Evolutionary conservation across 2,113 vertebrate genomes (phyloP), one percentile per base, ranked within the genome.

Genomic region (Pterocles burchelli): DNA sequence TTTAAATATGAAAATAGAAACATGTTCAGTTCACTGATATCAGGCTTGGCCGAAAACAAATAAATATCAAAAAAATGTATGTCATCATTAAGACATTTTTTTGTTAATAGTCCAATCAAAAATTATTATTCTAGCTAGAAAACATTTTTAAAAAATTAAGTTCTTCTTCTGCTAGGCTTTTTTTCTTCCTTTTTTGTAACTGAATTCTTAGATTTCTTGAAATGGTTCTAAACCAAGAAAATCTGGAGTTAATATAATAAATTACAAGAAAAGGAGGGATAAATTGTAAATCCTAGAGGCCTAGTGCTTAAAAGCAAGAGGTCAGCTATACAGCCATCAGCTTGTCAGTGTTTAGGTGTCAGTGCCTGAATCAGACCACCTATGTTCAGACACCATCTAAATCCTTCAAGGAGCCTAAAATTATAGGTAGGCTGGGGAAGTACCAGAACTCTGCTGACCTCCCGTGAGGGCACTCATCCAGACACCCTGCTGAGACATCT

Each of bases 1-100:
- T 84, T 67, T 63, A 74, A 63, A 93, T 84, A 10, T 63, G 36
- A 84, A 91, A 96, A 86, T n/a, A 96, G 71, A 89, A 52, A 22
- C 54, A 68, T 29, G 4, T 38, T 68, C 19, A 45, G 0, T 4
- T 70, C 48, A 75, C 12, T 80, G 46, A 49, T 74, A 85, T 55
- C 71, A 83, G 24, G 5, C 36, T 90, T 91, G 72, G 54, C 74
- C 77, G 46, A 88, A 94, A 63, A 6, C 16, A 80, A 93, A 5
- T 33, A 80, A 80, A 25, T 63, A 61, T 36, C 11, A 57, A 85
- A 93, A 84, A 84, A 62, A 26, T 6, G 9, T 16, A 59, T 73
- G 58, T 73, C 45, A 70, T 33, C n/a, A 43, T 51, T 61, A 62
- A 38, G 46, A 72, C 8, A 61, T 58, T 91, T 87, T 87, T 41